Conservation (phyloP, 2,797 vertebrate species). For the Peromyscus melanophrys region DNA sequence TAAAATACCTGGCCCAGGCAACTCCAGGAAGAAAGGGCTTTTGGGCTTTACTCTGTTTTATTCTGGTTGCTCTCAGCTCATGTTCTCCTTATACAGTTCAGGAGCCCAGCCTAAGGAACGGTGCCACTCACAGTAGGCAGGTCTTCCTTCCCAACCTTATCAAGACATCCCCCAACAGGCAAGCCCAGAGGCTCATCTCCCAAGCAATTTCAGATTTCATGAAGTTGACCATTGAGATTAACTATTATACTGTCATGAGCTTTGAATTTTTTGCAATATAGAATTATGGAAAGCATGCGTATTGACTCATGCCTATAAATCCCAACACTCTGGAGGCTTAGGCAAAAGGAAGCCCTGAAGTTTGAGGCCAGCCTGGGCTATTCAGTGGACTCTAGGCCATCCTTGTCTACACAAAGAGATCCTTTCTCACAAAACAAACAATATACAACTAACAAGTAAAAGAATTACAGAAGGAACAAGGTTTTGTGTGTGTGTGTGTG, state of each 20-base stretch:
- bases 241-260: not conserved
- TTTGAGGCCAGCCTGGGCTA: not conserved
- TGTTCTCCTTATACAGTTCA: not conserved
- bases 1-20: not conserved
- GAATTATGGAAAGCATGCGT: not conserved
- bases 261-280: not conserved
- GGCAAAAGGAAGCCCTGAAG: not conserved
- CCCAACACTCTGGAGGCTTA: not conserved
- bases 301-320: not conserved
- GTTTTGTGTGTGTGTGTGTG: not conserved
- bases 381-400: not conserved
- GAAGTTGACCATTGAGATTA: not conserved
- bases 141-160: too few relatives aligned
- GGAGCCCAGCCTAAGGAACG: not conserved
- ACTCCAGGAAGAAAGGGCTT: not conserved
- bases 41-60: not conserved
- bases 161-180: not conserved
- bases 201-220: not conserved
- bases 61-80: not conserved
- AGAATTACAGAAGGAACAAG: not conserved
- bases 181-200: not conserved
- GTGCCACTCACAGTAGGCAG: not conserved
- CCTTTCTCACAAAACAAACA: not conserved
- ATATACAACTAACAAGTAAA: not conserved
- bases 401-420: not conserved